These are phyloP conservation scores for Phalera bucephala DNA, from an alignment of 2,888 invertebrate genomes.

Conservation along the genomic window DNA sequence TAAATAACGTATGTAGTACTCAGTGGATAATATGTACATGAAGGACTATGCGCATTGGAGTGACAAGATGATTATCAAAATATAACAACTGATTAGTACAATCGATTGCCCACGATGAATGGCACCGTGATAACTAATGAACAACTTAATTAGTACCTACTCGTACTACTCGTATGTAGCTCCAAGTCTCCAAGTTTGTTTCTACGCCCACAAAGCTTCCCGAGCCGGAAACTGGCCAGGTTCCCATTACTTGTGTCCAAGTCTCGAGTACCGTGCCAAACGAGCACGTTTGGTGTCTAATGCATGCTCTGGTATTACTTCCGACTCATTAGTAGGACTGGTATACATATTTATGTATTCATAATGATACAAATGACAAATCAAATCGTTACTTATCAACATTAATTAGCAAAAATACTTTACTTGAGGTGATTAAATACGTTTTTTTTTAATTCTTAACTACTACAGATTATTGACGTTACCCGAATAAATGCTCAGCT, in stretches of 20 bases:
- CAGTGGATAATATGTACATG: background rate
- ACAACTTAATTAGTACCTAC: conserved; percentile 26
- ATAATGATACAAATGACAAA: too few species aligned
- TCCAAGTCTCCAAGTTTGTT: too few species aligned
- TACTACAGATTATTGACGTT: too few species aligned
- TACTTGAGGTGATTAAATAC: too few species aligned
- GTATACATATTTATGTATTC: too few species aligned
- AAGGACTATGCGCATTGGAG: background rate
- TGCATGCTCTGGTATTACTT: conserved; percentile 3
- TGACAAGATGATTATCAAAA: background rate
- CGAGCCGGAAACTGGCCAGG: conserved; percentile 11
- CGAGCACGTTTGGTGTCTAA: conserved; percentile 10
- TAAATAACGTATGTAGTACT: too few species aligned
- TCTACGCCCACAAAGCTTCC: conserved; percentile 1
- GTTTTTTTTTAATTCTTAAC: too few species aligned
- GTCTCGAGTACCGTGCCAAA: conserved; percentile 3
- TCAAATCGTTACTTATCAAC: conserved; percentile 44
- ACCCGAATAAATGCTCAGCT: too few species aligned
- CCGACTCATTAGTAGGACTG: too few species aligned
- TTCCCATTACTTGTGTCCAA: conserved; percentile 6
- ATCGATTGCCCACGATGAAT: conserved; percentile 8
- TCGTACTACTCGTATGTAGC: conserved; percentile 12
- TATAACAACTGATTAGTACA: conserved; percentile 7
- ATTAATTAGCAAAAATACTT: conserved; percentile 40
- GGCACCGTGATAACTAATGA: conserved; percentile 11